Percentiles rank a stretch among this genome's conserved stretches.
Conservation (phyloP, 35 echinoderm and acorn worm genomes). For the Stichopus chloronotus region DNA sequence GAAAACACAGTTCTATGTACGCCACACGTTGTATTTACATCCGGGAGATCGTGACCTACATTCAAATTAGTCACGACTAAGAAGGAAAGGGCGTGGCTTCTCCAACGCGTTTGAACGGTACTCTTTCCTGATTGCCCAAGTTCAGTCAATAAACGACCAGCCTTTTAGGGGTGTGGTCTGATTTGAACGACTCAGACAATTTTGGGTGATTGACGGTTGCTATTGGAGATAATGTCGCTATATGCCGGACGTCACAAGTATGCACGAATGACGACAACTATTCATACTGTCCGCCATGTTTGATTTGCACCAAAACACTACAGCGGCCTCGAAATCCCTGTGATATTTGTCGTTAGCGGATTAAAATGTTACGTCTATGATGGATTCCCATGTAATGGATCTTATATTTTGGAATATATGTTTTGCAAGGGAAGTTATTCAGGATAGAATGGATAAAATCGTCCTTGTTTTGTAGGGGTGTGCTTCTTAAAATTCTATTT, state of each 20-base stretch:
- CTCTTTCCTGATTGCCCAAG: not conserved
- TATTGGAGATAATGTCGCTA: not conserved
- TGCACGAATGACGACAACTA: slow-evolving; percentile 63
- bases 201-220: slow-evolving; percentile 51
- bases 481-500: slow-evolving; percentile 76
- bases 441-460: slow-evolving; percentile 7
- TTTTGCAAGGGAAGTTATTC: slow-evolving; percentile 2
- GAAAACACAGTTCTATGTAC: not conserved
- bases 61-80: slow-evolving; percentile 38
- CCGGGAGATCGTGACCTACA: not conserved
- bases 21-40: slow-evolving; percentile 29
- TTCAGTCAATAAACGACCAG: not conserved
- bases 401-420: slow-evolving; percentile 56
- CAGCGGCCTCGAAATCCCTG: slow-evolving; percentile 46
- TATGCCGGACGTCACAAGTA: slow-evolving; percentile 52
- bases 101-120: not conserved
- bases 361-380: not conserved
- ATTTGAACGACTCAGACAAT: not conserved
- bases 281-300: slow-evolving; percentile 49
- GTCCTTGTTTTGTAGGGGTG: slow-evolving; percentile 11
- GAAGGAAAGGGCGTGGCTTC: slow-evolving; percentile 17
- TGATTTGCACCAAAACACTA: slow-evolving; percentile 52
- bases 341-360: slow-evolving; percentile 25
- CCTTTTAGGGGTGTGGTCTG: not conserved
- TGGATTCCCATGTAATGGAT: slow-evolving; percentile 26